These are phyloP conservation scores for Cheilosia impressa DNA, from an alignment of 2,888 invertebrate species.

Conservation along the genomic window DNA sequence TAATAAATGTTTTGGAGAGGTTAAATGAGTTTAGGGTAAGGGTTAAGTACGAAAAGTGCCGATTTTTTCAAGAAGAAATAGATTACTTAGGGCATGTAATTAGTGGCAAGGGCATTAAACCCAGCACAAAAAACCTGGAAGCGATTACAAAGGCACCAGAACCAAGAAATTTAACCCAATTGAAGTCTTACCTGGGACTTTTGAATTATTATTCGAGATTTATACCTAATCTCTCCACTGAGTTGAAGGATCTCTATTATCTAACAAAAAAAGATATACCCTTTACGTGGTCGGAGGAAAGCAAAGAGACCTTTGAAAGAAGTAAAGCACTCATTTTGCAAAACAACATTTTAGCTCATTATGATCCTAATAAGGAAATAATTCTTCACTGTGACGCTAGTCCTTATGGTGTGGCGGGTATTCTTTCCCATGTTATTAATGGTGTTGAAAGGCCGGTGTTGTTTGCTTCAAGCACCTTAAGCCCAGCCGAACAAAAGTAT, in stretches of 20 bases:
- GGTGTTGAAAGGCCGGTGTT: neutral
- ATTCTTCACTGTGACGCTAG: slow-evolving; percentile 6
- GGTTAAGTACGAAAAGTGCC: neutral
- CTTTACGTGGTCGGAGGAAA: neutral
- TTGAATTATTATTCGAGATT: slow-evolving; percentile 9
- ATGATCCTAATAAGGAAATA: neutral
- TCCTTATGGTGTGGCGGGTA: slow-evolving; percentile 4
- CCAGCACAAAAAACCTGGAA: neutral
- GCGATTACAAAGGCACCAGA: neutral
- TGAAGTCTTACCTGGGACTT: neutral
- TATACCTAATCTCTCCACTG: neutral
- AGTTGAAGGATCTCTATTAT: neutral
- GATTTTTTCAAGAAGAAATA: slow-evolving; percentile 15
- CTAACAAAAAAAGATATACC: neutral
- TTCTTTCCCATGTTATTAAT: slow-evolving; percentile 12
- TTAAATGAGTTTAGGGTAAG: neutral
- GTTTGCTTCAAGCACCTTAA: slow-evolving; percentile 21
- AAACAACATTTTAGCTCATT: slow-evolving; percentile 1
- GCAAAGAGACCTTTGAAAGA: neutral
- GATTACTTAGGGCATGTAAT: neutral
- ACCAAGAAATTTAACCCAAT: neutral
- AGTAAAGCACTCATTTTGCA: neutral
- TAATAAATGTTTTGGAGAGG: slow-evolving; percentile 6
- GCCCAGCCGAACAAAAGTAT: slow-evolving; percentile 14
- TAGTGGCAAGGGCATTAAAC: neutral